Conservation (phyloP, 2,113 vertebrate species). For the Gracilinanus agilis region DNA sequence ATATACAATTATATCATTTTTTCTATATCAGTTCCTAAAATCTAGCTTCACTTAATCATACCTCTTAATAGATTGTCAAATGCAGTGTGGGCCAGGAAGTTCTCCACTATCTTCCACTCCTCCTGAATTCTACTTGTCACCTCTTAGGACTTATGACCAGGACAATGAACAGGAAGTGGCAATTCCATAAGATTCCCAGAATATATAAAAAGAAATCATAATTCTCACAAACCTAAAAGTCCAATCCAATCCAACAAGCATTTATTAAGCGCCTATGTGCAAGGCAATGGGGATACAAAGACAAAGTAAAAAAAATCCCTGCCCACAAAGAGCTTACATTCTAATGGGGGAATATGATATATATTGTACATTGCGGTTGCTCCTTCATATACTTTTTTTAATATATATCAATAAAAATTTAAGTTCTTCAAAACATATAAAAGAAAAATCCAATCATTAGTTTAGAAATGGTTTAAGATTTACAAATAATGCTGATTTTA, state of each 20-base stretch:
- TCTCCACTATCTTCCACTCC: not conserved
- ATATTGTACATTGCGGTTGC: not conserved
- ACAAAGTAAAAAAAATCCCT: not conserved
- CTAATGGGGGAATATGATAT: not conserved
- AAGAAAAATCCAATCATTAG: not conserved
- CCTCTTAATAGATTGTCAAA: not conserved
- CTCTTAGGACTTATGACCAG: not conserved
- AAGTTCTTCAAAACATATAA: not conserved
- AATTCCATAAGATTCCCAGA: not conserved
- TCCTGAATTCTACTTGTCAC: not conserved
- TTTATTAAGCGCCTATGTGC: constrained; percentile 4
- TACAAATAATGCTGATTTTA: constrained; percentile 1
- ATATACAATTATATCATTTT: not conserved
- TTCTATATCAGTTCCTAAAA: not conserved
- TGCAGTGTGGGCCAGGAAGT: not conserved
- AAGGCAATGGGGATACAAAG: not conserved
- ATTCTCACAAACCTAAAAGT: not conserved
- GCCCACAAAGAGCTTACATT: not conserved
- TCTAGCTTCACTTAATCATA: not conserved
- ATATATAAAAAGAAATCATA: not conserved
- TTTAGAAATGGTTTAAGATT: not conserved
- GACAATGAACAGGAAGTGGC: not conserved
- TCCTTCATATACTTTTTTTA: not conserved
- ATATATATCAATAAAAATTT: not conserved
- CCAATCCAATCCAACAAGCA: constrained; percentile 7